These are phyloP conservation scores for Apogon hyalosoma DNA, from an alignment of 2,797 vertebrate genomes.

Conservation along the genomic window DNA sequence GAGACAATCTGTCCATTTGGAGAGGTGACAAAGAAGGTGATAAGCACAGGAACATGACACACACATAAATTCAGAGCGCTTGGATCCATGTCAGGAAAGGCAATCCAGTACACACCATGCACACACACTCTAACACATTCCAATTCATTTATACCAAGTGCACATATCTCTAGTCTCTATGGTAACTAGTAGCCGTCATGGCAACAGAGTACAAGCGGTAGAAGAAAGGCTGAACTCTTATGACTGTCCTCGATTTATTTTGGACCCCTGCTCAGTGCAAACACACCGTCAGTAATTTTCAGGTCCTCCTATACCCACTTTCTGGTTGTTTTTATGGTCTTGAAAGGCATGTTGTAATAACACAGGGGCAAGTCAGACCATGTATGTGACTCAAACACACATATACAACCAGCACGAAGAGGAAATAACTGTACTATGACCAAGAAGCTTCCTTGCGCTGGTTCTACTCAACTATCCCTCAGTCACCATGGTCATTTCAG, in stretches of 20 bases:
- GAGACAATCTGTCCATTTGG: conserved; percentile 84
- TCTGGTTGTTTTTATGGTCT: conserved; percentile 2
- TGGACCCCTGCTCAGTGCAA: conserved; percentile 31
- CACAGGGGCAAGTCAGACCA: conserved; percentile 60
- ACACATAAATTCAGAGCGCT: conserved; percentile 30
- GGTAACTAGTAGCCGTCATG: conserved; percentile 84
- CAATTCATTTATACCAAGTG: conserved; percentile 69
- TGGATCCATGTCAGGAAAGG: conserved; percentile 55
- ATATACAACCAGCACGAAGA: conserved; percentile 1
- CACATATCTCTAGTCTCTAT: conserved; percentile 83
- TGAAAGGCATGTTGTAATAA: conserved; percentile 30
- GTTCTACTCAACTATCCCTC: background rate
- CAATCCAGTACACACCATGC: conserved; percentile 42
- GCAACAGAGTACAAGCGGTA: conserved; percentile 77
- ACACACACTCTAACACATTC: conserved; percentile 53
- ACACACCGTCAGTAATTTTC: conserved; percentile 15
- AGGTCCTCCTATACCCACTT: conserved; percentile 29
- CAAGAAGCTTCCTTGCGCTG: too few relatives aligned
- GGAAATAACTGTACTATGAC: background rate
- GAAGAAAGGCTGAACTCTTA: conserved; percentile 75
- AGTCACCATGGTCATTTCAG: background rate
- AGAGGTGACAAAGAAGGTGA: conserved; percentile 81
- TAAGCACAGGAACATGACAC: conserved; percentile 61
- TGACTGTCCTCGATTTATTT: conserved; percentile 74
- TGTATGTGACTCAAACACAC: conserved; percentile 42